These are phyloP conservation scores for Ptilodon capucinus DNA, from an alignment of 2,888 invertebrate species.

Conservation along the genomic window DNA sequence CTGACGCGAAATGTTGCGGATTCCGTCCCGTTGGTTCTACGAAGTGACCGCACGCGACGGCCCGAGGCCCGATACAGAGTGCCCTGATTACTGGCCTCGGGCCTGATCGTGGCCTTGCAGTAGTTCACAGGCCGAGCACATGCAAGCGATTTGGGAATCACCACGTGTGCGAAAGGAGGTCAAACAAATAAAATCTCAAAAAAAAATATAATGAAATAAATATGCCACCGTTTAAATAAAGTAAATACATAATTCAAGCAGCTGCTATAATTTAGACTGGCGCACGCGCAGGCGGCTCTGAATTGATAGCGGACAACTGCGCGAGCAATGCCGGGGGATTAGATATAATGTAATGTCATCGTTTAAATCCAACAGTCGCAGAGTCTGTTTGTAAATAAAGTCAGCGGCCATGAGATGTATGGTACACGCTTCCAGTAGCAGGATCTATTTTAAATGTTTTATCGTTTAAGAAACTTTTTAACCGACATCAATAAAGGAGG, in stretches of 20 bases:
- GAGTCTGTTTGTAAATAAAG: neutral
- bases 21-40: slow-evolving; percentile 27
- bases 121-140: no score
- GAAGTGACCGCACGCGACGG: slow-evolving; percentile 28
- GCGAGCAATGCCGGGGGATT: neutral
- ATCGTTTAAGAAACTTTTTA: no score
- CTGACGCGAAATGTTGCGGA: slow-evolving; percentile 1
- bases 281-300: neutral
- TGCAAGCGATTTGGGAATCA: no score
- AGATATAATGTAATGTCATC: neutral
- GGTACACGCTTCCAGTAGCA: neutral
- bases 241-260: neutral
- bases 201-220: no score
- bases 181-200: no score
- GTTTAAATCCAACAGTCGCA: neutral
- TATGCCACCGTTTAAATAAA: neutral
- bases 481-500: no score
- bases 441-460: no score
- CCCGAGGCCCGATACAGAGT: slow-evolving; percentile 2
- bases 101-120: neutral
- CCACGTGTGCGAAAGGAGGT: no score
- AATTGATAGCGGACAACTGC: slow-evolving; percentile 1
- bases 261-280: neutral
- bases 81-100: no score
- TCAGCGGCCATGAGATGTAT: neutral